Percentiles rank a stretch among this genome's conserved stretches.
Conservation (phyloP, 2,888 invertebrate species). For the Agriopis leucophaearia region DNA sequence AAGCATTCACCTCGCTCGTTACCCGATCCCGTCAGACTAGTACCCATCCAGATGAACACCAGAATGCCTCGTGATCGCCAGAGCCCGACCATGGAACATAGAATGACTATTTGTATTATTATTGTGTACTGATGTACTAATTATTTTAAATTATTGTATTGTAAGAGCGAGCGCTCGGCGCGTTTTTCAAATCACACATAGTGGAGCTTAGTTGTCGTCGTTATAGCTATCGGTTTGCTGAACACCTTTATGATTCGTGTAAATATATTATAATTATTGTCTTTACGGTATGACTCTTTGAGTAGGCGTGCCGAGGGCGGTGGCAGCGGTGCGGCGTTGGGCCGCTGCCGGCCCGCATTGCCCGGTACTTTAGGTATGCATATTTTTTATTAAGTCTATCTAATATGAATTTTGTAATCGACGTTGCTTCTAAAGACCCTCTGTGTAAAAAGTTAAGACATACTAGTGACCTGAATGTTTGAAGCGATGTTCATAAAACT, state of each 20-base stretch:
- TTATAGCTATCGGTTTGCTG: conserved; percentile 84
- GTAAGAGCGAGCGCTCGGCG: conserved; percentile 79
- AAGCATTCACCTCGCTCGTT: conserved; percentile 15
- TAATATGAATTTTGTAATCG: conserved; percentile 85
- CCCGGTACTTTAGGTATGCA: conserved; percentile 83
- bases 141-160: conserved; percentile 82
- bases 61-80: conserved; percentile 53
- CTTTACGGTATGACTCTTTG: conserved; percentile 80
- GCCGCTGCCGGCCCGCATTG: conserved; percentile 40
- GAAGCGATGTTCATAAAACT: conserved; percentile 77
- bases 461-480: conserved; percentile 86
- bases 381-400: conserved; percentile 86
- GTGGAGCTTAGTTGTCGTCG: conserved; percentile 84
- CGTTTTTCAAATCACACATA: conserved; percentile 83
- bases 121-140: conserved; percentile 66
- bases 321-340: conserved; percentile 27
- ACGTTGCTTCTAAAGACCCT: conserved; percentile 86
- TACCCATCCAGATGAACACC: conserved; percentile 3
- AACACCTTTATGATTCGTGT: conserved; percentile 84
- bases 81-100: conserved; percentile 58
- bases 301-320: conserved; percentile 53
- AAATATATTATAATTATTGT: conserved; percentile 84
- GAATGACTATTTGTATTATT: conserved; percentile 65
- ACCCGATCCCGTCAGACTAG: conserved; percentile 2
- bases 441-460: conserved; percentile 85